Conservation (phyloP, 2,888 invertebrate species). For the Brachyopa scutellaris region DNA sequence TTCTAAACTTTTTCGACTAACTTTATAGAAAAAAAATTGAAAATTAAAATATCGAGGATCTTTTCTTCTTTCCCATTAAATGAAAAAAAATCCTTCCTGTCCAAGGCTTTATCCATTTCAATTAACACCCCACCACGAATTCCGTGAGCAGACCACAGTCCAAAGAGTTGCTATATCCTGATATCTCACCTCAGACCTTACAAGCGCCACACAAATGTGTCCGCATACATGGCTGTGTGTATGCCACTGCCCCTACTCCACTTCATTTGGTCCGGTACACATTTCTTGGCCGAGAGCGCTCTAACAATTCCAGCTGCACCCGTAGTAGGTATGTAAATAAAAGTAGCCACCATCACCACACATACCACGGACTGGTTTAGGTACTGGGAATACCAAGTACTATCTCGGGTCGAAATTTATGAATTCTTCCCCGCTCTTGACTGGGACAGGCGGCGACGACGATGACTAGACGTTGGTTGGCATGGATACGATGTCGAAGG, state of each 20-base stretch:
- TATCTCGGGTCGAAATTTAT: constrained; percentile 21
- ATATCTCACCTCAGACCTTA: constrained; percentile 25
- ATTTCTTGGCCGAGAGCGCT: not conserved
- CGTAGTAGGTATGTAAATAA: constrained; percentile 16
- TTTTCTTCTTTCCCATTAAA: too few relatives aligned
- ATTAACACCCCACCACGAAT: constrained; percentile 27
- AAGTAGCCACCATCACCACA: not conserved
- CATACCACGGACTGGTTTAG: too few relatives aligned
- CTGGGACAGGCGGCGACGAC: not conserved
- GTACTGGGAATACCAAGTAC: constrained; percentile 10
- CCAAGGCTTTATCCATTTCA: constrained; percentile 3
- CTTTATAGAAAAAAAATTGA: too few relatives aligned
- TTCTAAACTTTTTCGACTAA: too few relatives aligned
- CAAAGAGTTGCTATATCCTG: constrained; percentile 26
- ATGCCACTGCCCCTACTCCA: constrained; percentile 50
- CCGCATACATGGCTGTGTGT: too few relatives aligned
- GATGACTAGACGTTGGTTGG: not conserved
- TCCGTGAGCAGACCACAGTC: constrained; percentile 6
- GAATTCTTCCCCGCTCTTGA: not conserved
- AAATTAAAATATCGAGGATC: too few relatives aligned
- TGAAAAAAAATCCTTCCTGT: too few relatives aligned
- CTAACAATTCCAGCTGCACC: not conserved
- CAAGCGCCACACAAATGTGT: constrained; percentile 11
- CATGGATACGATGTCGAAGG: constrained; percentile 17
- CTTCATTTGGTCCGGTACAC: constrained; percentile 7